Percentiles rank a stretch among this genome's conserved stretches.
Evolutionary conservation across 2,113 vertebrate species (phyloP).

Genomic region (Microcebus tavaratra): DNA sequence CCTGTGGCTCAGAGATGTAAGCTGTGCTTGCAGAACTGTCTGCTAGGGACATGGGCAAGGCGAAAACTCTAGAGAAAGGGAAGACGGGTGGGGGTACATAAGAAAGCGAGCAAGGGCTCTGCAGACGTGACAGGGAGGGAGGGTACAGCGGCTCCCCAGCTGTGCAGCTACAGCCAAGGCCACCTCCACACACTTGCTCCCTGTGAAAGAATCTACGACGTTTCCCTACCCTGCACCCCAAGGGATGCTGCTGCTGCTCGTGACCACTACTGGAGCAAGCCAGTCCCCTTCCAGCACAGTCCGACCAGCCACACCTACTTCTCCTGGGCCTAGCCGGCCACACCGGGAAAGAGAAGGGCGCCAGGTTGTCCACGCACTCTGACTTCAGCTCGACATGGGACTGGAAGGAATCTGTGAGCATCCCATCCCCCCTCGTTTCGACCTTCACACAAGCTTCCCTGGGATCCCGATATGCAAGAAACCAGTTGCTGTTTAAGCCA

Average conservation of each 20-base stretch:
- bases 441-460: neutral
- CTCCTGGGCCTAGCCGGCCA: neutral
- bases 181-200: neutral
- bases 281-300: neutral
- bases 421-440: neutral
- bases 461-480: neutral
- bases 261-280: neutral
- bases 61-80: neutral
- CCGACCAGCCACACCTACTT: neutral
- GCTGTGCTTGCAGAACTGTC: neutral
- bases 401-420: neutral
- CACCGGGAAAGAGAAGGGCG: neutral
- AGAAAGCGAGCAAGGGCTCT: neutral
- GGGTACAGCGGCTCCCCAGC: neutral
- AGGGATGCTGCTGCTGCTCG: too few relatives aligned
- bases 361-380: neutral
- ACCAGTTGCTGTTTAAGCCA: neutral
- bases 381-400: neutral
- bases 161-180: neutral
- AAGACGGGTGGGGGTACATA: neutral
- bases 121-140: too few relatives aligned
- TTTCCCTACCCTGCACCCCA: neutral
- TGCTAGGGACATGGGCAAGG: neutral
- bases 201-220: neutral
- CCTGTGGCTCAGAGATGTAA: neutral